Evolutionary conservation across 2,797 vertebrate genomes (phyloP).

Genomic region (Oceanodroma leucorhoa): DNA sequence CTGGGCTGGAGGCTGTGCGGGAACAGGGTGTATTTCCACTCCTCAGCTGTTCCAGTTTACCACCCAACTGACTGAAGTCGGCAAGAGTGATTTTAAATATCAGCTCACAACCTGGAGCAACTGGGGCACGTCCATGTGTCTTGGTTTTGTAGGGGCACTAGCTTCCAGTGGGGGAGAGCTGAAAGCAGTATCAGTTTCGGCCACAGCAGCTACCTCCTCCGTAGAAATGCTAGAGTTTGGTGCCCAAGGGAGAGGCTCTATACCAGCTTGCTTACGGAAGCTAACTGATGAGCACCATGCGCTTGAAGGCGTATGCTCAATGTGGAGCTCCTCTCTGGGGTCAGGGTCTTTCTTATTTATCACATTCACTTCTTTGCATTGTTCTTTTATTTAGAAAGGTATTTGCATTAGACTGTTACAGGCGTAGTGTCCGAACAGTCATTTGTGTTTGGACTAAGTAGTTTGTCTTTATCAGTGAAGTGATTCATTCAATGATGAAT

Average conservation of each 20-base stretch:
- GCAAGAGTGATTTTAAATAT: neutral
- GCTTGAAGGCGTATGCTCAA: neutral
- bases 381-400: neutral
- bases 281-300: neutral
- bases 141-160: neutral
- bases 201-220: neutral
- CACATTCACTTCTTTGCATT: neutral
- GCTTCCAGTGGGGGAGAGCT: neutral
- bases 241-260: neutral
- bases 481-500: neutral
- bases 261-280: neutral
- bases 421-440: rapidly evolving
- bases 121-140: rapidly evolving
- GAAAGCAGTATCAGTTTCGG: neutral
- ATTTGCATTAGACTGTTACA: rapidly evolving
- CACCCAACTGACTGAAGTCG: neutral
- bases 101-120: neutral
- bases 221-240: neutral
- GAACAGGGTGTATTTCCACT: neutral
- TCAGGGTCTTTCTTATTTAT: neutral
- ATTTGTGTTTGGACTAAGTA: neutral
- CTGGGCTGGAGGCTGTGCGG: neutral
- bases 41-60: neutral
- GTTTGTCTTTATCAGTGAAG: neutral
- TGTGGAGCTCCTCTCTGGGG: neutral